Evolutionary conservation across 2,888 invertebrate genomes (phyloP), one percentile per base, ranked within the genome.

Genomic region (Belgica antarctica): DNA sequence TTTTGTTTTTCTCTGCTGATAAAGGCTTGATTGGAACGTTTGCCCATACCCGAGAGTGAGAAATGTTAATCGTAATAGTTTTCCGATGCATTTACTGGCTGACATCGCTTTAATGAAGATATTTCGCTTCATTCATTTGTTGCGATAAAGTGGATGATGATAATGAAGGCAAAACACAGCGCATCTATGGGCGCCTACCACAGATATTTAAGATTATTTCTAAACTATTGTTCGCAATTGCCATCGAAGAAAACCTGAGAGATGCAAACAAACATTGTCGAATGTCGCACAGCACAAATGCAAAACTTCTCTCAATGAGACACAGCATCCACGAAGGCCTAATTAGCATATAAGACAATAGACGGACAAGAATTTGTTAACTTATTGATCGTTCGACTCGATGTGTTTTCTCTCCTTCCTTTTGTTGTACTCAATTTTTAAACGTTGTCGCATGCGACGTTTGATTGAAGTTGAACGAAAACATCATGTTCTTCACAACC

Each of bases 261-360:
- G 15, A 46, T 7, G 15, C 15, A 46, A 4, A 46, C 3, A 46
- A 12, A 59, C 25, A 59, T 59, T 15, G 46, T 46, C 15, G 17
- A 57, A 57, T 22, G 57, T 57, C 27, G 59, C 25, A 25, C n/a
- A n/a, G n/a, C n/a, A n/a, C 5, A 19, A 27, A 24, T 59, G 27
- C 59, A 59, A 27, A 59, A 59, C 27, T 4, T 59, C 27, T 24
- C 27, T 59, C n/a, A 63, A 41, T 41, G 63, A 66, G 27, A 25
- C 65, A n/a, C n/a, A 66, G 47, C 47, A 47, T 46, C 28, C n/a
- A 47, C 47, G 28, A 36, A 46, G 41, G 62, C 15, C 68, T 68
- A 68, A 68, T 68, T 68, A 68, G 68, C 68, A 68, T 68, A 68
- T 34, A 68, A 68, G 68, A 68, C 68, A 68, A 68, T 68, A 68